These are phyloP conservation scores for Caradrina kadenii DNA, from an alignment of 2,888 invertebrate genomes.

Conservation along the genomic window DNA sequence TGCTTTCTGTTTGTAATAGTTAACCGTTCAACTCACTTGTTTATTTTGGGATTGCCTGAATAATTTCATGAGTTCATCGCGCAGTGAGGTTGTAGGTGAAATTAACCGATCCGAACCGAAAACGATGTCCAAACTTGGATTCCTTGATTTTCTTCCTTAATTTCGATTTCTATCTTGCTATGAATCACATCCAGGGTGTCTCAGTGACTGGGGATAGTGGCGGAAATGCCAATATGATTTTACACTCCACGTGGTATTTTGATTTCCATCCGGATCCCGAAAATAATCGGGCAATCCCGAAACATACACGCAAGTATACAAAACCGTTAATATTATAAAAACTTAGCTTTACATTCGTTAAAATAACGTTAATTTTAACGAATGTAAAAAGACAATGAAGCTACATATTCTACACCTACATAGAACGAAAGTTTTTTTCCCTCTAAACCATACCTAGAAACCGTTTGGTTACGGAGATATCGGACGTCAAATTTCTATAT, in stretches of 20 bases:
- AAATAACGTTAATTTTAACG: too few species aligned
- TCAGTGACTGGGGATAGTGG: neutral
- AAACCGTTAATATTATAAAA: neutral
- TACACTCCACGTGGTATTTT: neutral
- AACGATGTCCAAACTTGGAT: neutral
- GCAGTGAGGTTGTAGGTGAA: neutral
- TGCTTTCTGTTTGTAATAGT: neutral
- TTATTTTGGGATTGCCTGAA: constrained; percentile 23
- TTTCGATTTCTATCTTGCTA: neutral
- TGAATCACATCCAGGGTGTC: neutral
- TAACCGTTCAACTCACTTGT: constrained; percentile 19
- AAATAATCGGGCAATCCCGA: constrained; percentile 15
- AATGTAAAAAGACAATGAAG: too few species aligned
- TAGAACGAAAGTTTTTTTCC: too few species aligned
- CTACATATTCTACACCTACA: too few species aligned
- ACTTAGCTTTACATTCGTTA: too few species aligned
- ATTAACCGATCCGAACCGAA: neutral
- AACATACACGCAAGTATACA: neutral
- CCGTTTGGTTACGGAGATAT: too few species aligned
- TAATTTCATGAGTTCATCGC: neutral
- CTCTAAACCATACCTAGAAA: too few species aligned
- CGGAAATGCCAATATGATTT: neutral
- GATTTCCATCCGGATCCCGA: too few species aligned
- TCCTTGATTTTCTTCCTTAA: neutral
- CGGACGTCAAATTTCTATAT: too few species aligned